Base-by-base conservation (phyloP, 1,140 invertebrate genomes). In the Nymphalis io region DNA sequence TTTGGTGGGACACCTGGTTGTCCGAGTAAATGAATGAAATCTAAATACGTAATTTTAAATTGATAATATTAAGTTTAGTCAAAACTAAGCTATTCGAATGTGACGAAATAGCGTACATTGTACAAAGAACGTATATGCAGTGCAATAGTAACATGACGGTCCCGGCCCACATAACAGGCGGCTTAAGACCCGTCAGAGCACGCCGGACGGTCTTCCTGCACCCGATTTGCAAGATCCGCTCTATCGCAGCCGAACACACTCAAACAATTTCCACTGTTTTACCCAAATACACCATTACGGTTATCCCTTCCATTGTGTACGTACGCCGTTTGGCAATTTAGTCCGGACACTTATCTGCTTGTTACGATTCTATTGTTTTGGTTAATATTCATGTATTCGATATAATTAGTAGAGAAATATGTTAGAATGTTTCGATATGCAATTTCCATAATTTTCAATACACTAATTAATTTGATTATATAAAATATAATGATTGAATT, bases 171-270 rank as follows among this genome's bases (percentile, higher is more conserved):
- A 85, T 84, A 83, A 83, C 79, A 80, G 78, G 67, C 80, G 76
- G 82, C 83, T 88, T 88, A 83, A 81, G 80, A 81, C 66, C 59
- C 74, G 74, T 48, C 75, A 58, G 74, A 75, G 76, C 65, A 74
- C 68, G 72, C 61, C 66, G 69, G 78, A 67, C 67, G 75, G 77
- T 79, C 70, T 75, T 78, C 70, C 59, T 73, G 63, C 70, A 68
- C 65, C 75, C 84, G 82, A 87, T 88, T 86, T 86, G 82, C 81
- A 81, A 84, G 82, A 87, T 84, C 81, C 80, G 74, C 83, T 85
- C 81, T 88, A 87, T 89, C 84, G 82, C 81, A 69, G 59, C 66
- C 73, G 73, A 77, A 81, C 83, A 86, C 76, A 64, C 79, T 69
- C 68, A 72, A 80, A 83, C 76, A 74, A 81, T 85, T 75, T 74